A percentile compares a stretch with the other conserved stretches of the same genome.
Evolutionary conservation across 2,888 invertebrate genomes (phyloP).

Genomic region (Cosmia trapezina): DNA sequence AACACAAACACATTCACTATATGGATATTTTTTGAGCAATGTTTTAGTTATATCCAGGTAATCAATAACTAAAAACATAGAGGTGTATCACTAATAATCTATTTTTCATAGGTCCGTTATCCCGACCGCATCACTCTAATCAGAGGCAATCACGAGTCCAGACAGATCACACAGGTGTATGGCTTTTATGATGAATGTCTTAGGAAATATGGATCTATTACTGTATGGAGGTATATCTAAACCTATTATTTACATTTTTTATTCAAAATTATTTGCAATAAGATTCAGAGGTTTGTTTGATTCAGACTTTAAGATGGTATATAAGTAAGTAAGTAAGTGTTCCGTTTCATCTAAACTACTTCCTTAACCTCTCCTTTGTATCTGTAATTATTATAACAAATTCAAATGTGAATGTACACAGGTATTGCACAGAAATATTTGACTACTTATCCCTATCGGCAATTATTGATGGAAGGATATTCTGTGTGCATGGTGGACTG

Average conservation of each 20-base stretch:
- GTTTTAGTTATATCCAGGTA: neutral
- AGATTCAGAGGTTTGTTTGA: neutral
- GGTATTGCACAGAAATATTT: slow-evolving; percentile 99
- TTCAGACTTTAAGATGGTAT: neutral
- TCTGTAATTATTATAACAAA: slow-evolving; percentile 2
- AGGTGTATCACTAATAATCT: neutral
- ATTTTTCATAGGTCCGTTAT: slow-evolving; percentile 95
- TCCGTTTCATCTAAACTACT: neutral
- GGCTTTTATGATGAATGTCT: slow-evolving; percentile 99
- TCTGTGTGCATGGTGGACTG: slow-evolving; percentile 99
- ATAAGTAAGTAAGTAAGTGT: neutral
- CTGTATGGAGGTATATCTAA: slow-evolving; percentile 96
- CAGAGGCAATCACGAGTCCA: slow-evolving; percentile 99
- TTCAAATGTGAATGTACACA: slow-evolving; percentile 62
- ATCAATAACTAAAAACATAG: neutral
- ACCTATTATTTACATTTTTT: neutral
- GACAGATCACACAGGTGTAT: slow-evolving; percentile 99
- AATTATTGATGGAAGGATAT: slow-evolving; percentile 99
- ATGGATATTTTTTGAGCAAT: neutral
- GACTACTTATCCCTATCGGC: slow-evolving; percentile 99
- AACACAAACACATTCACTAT: neutral
- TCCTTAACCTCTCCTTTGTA: neutral
- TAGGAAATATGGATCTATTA: slow-evolving; percentile 99
- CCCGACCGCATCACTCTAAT: slow-evolving; percentile 99
- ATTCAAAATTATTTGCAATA: neutral